phyloP scores from a whole-genome alignment of 2,797 vertebrate species.

The Acanthornis magna region DNA sequence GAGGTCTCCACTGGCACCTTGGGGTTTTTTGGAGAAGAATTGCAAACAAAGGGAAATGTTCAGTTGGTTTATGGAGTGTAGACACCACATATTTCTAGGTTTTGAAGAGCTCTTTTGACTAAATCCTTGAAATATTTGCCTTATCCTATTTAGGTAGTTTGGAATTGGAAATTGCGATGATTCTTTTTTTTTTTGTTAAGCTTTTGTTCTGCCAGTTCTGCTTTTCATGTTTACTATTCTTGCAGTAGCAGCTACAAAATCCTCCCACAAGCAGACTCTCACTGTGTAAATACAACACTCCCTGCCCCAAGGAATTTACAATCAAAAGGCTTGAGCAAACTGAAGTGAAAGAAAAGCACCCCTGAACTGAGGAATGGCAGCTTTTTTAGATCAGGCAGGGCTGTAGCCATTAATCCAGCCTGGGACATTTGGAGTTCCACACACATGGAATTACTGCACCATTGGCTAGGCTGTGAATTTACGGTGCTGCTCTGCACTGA shows the following conservation, averaged over 20 bases:
- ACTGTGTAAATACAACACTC: not conserved
- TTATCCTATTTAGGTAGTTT: not conserved
- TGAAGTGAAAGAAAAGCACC: not conserved
- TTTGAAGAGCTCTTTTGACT: not conserved
- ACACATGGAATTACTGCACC: not conserved
- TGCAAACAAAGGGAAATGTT: not conserved
- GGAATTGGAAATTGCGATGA: not conserved
- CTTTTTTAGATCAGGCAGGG: not conserved
- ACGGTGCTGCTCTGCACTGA: not conserved
- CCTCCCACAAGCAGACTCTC: not conserved
- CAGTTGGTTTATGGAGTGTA: not conserved
- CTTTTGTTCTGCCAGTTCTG: conserved; percentile 9
- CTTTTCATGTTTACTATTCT: not conserved
- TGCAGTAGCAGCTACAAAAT: not conserved
- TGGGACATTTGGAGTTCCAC: not conserved
- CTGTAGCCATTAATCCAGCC: not conserved
- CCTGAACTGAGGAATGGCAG: not conserved
- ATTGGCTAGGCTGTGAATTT: not conserved
- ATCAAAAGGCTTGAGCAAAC: not conserved
- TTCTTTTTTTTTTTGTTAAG: not conserved
- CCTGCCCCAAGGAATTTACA: not conserved
- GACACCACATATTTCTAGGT: not conserved
- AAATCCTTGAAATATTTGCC: not conserved
- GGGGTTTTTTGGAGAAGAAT: not conserved
- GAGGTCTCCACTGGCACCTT: not conserved